A percentile compares a stretch with the other conserved stretches of the same genome.
Conservation (phyloP, 2,797 vertebrate species). For the Phaenicophaeus curvirostris region DNA sequence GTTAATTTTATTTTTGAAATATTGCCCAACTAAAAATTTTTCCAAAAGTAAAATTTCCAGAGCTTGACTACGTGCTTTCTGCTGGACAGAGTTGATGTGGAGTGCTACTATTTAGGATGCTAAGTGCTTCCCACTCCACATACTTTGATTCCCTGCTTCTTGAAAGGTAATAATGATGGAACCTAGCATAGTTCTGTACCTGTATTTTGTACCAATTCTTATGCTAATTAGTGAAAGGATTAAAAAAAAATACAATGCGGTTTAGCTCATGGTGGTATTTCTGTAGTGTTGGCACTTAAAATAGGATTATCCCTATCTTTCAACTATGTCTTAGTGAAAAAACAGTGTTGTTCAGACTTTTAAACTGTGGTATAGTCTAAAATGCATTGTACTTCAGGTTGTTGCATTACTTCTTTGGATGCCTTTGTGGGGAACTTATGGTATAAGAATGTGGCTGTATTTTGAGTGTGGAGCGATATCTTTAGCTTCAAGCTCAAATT, state of each 20-base stretch:
- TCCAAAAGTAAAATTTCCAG: not conserved
- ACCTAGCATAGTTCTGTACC: no score
- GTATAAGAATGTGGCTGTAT: not conserved
- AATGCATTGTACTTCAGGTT: not conserved
- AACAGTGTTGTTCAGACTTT: not conserved
- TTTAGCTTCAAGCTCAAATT: not conserved
- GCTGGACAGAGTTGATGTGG: not conserved
- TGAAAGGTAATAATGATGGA: not conserved
- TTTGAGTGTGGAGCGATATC: not conserved
- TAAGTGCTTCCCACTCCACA: not conserved
- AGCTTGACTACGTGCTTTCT: not conserved
- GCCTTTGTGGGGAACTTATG: not conserved
- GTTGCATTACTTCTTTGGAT: not conserved
- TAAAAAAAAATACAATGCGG: no score
- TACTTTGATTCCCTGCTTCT: not conserved
- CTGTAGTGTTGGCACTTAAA: not conserved
- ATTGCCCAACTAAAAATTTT: not conserved
- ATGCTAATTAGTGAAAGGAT: not conserved
- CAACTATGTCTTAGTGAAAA: not conserved
- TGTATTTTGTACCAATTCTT: not conserved
- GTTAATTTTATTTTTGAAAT: not conserved
- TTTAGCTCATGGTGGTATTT: not conserved
- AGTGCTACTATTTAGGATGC: not conserved
- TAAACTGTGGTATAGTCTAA: not conserved
- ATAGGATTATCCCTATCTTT: not conserved